Evolutionary conservation across 2,113 vertebrate species (phyloP), one percentile per base, ranked within the genome.

Genomic region (Colius striatus): DNA sequence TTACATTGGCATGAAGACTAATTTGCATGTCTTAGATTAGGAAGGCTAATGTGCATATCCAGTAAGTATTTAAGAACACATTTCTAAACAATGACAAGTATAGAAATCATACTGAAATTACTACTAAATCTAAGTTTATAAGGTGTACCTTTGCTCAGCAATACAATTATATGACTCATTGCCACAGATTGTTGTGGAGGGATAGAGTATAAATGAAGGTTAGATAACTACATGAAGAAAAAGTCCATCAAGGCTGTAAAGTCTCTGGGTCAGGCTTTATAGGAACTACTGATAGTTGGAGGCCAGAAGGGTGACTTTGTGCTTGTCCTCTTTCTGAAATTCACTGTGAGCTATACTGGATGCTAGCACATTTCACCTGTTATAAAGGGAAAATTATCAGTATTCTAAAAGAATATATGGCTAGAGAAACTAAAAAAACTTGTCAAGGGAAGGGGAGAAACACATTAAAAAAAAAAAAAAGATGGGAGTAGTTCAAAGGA

Each of bases 1-100:
- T 89, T 94, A 57, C 50, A 47, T 36, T 92, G 85, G 25, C 68
- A 53, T 75, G 57, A 90, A 94, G 90, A 84, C 21, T 75, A 71
- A 90, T 88, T 94, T 93, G 57, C 48, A 29, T 58, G 75, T 63
- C 82, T 94, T 71, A 84, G 82, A 90, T 90, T 81, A 88, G 85
- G 41, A 95, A 90, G 45, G 47, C 68, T 92, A 72, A 72, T 81
- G 50, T 65, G 68, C 80, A 65, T 81, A 88, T 93, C 83, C 68
- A 68, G 32, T 78, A 86, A 94, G 70, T 41, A 22, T 90, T 93
- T 93, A 90, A 86, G 76, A 73, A 71, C 61, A 55, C 50, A 12
- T 72, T 95, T 70, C 70, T 68, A 34, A 91, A 54, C 50, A 50
- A 38, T 76, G 87, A 51, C 71, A 89, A 62, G 71, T 74, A 53